phyloP scores from a whole-genome alignment of 2,797 vertebrate species.

The Intellagama lesueurii region DNA sequence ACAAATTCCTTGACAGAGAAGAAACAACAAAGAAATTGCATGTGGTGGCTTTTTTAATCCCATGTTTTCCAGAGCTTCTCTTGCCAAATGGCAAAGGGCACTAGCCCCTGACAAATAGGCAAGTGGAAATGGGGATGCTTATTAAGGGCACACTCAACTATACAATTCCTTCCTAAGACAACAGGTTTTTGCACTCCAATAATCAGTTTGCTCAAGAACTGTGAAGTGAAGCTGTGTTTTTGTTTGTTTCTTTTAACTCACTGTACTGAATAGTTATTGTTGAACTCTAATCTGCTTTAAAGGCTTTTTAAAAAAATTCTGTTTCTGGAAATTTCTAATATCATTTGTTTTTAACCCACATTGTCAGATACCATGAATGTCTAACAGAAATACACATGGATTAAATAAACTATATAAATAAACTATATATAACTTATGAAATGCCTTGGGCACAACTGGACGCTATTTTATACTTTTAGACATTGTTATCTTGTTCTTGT shows the following conservation, averaged over 20 bases:
- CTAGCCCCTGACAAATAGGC: neutral
- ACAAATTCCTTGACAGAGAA: too few relatives aligned
- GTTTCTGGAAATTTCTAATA: neutral
- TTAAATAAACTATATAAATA: neutral
- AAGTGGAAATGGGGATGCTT: neutral
- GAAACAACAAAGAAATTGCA: too few relatives aligned
- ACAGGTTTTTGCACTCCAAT: neutral
- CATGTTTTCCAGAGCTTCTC: too few relatives aligned
- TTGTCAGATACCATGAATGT: neutral
- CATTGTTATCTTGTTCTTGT: neutral
- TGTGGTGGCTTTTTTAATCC: too few relatives aligned
- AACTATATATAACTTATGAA: neutral
- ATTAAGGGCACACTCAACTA: neutral
- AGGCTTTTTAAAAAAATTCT: neutral
- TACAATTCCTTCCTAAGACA: neutral
- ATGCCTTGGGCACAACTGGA: too few relatives aligned
- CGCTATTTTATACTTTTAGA: neutral
- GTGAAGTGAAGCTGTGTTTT: neutral
- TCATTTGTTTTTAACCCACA: neutral
- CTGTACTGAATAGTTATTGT: neutral
- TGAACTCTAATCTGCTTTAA: neutral
- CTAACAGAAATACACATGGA: neutral
- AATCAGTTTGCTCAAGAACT: neutral
- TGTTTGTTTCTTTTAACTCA: neutral
- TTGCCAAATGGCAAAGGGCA: neutral